Conservation (phyloP, 2,888 invertebrate species). For the Oithona nana region DNA sequence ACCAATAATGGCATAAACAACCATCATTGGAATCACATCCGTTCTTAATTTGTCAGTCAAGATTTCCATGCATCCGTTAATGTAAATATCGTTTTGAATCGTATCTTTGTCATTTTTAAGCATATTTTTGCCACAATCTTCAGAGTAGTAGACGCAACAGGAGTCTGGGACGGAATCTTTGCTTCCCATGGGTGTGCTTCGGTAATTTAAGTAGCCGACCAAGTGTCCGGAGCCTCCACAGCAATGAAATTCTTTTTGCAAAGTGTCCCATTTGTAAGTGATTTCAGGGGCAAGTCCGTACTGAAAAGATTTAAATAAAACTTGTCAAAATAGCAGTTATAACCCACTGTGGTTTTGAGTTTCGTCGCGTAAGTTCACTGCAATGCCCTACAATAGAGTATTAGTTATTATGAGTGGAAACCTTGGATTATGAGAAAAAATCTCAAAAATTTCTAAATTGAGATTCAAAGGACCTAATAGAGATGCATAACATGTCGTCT, state of each 20-base stretch:
- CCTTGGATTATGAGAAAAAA: too few relatives aligned
- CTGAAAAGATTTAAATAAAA: too few relatives aligned
- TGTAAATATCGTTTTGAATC: constrained; percentile 4
- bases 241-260: constrained; percentile 14
- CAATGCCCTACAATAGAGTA: too few relatives aligned
- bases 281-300: background rate
- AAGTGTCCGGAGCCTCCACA: constrained; percentile 12
- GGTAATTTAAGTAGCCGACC: constrained; percentile 13
- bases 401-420: too few relatives aligned
- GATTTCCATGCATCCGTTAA: constrained; percentile 8
- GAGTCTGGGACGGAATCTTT: constrained; percentile 16
- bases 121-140: constrained; percentile 8
- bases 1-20: constrained; percentile 14
- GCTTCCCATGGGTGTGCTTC: constrained; percentile 8
- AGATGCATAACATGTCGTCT: too few relatives aligned
- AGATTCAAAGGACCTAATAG: too few relatives aligned
- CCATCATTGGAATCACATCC: constrained; percentile 16
- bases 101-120: background rate
- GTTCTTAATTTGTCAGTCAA: constrained; percentile 6
- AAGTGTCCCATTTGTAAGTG: constrained; percentile 11
- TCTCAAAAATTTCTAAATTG: too few relatives aligned
- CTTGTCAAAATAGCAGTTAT: too few relatives aligned
- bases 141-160: constrained; percentile 2
- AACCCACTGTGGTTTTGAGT: too few relatives aligned
- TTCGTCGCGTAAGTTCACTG: too few relatives aligned